Evolutionary conservation across 23 tunicate species (phyloP).

Genomic region (Clavelina lepadiformis): DNA sequence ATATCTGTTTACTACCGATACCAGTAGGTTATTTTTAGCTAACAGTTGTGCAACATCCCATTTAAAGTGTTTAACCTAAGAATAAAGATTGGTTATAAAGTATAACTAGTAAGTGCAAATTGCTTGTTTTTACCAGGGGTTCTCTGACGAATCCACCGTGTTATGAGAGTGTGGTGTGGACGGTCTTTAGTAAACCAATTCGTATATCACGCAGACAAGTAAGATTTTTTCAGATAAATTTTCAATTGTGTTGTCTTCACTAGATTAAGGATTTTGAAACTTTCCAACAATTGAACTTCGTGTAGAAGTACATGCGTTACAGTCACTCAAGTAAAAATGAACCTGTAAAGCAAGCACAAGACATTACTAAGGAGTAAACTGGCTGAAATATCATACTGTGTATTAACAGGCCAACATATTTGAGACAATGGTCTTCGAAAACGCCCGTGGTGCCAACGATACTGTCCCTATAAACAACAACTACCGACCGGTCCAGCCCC

Average conservation of each 20-base stretch:
- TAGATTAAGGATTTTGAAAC: too few relatives aligned
- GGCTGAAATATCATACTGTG: background rate
- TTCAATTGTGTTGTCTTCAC: background rate
- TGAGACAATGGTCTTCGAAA: slow-evolving; percentile 1
- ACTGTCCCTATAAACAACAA: background rate
- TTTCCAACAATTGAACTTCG: too few relatives aligned
- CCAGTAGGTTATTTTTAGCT: slow-evolving; percentile 8
- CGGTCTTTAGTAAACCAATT: slow-evolving; percentile 26
- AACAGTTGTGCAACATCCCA: background rate
- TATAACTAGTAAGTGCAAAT: background rate
- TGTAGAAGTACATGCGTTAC: too few relatives aligned
- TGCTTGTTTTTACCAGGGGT: slow-evolving; percentile 10
- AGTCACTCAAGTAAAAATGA: background rate
- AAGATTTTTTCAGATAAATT: background rate
- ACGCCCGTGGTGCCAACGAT: background rate
- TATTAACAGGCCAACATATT: slow-evolving; percentile 6
- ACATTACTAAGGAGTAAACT: background rate
- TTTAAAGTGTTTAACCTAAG: too few relatives aligned
- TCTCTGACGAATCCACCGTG: slow-evolving; percentile 31
- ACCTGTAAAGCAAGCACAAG: background rate
- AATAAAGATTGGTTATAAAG: too few relatives aligned
- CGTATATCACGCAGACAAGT: slow-evolving; percentile 15
- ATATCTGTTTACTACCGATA: slow-evolving; percentile 9
- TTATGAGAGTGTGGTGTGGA: slow-evolving; percentile 31
- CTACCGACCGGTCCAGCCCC: slow-evolving; percentile 13